These are phyloP conservation scores for Synaphobranchus kaupii DNA, from an alignment of 2,797 vertebrate species.

Conservation along the genomic window DNA sequence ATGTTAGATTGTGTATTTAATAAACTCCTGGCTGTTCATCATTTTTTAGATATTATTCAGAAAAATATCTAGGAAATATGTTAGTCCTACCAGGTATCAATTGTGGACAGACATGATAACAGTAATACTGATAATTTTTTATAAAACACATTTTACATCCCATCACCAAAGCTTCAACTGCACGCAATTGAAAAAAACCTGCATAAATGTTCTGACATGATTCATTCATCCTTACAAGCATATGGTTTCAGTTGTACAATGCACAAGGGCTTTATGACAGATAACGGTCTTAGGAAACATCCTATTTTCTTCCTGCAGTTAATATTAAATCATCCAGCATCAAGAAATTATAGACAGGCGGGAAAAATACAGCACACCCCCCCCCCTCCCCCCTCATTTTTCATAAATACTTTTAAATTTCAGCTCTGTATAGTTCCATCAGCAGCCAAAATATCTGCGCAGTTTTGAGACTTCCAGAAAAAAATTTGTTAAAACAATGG, in stretches of 20 bases:
- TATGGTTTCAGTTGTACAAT: neutral
- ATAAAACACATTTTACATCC: neutral
- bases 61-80: neutral
- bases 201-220: neutral
- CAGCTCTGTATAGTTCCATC: neutral
- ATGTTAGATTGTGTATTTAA: neutral
- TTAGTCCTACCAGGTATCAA: neutral
- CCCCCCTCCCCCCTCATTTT: neutral
- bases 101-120: neutral
- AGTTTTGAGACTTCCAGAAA: neutral
- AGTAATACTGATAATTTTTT: neutral
- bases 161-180: neutral
- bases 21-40: neutral
- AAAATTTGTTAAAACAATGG: neutral
- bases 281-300: neutral
- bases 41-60: neutral
- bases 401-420: neutral
- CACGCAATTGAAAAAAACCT: neutral
- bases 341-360: neutral
- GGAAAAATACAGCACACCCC: neutral
- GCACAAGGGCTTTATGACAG: neutral
- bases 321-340: neutral
- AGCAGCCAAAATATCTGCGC: neutral
- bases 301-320: slow-evolving; percentile 1
- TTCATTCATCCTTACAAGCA: neutral